Conservation (phyloP, 2,888 invertebrate species). For the Congeria kusceri region DNA sequence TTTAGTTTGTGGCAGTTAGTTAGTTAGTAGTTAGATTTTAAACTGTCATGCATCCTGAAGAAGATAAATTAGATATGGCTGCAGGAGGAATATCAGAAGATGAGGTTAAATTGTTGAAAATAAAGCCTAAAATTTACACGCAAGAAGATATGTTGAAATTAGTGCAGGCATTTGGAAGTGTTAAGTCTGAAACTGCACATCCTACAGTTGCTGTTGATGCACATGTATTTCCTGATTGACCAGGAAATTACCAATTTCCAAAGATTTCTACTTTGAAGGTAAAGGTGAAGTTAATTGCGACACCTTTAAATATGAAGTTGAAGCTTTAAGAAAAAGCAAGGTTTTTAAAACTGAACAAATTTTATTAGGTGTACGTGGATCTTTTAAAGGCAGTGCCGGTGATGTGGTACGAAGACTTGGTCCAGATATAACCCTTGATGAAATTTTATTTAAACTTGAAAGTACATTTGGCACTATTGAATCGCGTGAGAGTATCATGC, state of each 20-base stretch:
- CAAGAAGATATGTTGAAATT: no score
- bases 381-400: slow-evolving; percentile 23
- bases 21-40: no score
- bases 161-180: no score
- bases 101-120: no score
- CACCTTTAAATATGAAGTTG: slow-evolving; percentile 24
- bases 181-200: no score
- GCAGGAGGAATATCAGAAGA: not conserved
- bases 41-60: not conserved
- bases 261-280: slow-evolving; percentile 6
- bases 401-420: slow-evolving; percentile 25
- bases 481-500: slow-evolving; percentile 15
- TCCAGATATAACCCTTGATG: slow-evolving; percentile 4
- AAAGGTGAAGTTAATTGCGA: slow-evolving; percentile 18
- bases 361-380: slow-evolving; percentile 13
- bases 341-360: slow-evolving; percentile 17
- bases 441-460: slow-evolving; percentile 10
- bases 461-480: slow-evolving; percentile 18
- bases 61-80: no score
- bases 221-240: no score
- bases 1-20: no score
- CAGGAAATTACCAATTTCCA: not conserved
- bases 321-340: not conserved
- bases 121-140: no score
- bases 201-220: no score